Conservation (phyloP, 2,888 invertebrate genomes). For the Lasioglossum figueresi region DNA sequence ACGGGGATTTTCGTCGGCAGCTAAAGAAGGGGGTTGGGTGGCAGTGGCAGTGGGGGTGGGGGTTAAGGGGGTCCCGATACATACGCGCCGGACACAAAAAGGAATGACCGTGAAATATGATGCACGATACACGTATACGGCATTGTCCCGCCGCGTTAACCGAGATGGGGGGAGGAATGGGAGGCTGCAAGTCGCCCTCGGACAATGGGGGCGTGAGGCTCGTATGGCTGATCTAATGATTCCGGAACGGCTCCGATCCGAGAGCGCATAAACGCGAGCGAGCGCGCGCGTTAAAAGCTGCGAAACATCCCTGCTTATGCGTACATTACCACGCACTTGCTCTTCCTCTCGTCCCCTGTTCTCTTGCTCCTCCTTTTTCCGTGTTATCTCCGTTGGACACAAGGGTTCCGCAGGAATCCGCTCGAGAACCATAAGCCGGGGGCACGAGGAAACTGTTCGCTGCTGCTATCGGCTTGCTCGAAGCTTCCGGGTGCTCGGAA, state of each 20-base stretch:
- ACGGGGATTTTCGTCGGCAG: constrained; percentile 8
- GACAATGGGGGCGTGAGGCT: constrained; percentile 77
- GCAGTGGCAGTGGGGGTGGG: background rate
- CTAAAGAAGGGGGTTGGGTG: background rate
- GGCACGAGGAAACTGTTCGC: constrained; percentile 11
- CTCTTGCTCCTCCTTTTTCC: background rate
- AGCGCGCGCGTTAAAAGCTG: constrained; percentile 30
- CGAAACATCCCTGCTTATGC: constrained; percentile 42
- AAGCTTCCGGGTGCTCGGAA: constrained; percentile 10
- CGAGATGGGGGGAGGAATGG: constrained; percentile 12
- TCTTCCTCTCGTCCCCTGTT: background rate
- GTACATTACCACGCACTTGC: constrained; percentile 29
- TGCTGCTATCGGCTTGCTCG: background rate
- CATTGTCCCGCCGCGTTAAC: constrained; percentile 74
- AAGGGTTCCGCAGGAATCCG: background rate
- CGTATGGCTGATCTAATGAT: constrained; percentile 78
- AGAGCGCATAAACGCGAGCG: constrained; percentile 37
- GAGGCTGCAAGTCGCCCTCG: constrained; percentile 62
- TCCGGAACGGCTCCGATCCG: constrained; percentile 69
- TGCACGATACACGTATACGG: constrained; percentile 74
- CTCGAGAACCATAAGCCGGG: background rate
- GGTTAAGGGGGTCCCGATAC: constrained; percentile 37
- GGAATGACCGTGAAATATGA: constrained; percentile 79
- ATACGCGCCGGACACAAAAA: constrained; percentile 63
- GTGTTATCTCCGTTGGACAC: background rate